Percentiles rank a stretch among this genome's conserved stretches.
Evolutionary conservation across 2,797 vertebrate genomes (phyloP).

Genomic region (Enteromius unitaeniatus): DNA sequence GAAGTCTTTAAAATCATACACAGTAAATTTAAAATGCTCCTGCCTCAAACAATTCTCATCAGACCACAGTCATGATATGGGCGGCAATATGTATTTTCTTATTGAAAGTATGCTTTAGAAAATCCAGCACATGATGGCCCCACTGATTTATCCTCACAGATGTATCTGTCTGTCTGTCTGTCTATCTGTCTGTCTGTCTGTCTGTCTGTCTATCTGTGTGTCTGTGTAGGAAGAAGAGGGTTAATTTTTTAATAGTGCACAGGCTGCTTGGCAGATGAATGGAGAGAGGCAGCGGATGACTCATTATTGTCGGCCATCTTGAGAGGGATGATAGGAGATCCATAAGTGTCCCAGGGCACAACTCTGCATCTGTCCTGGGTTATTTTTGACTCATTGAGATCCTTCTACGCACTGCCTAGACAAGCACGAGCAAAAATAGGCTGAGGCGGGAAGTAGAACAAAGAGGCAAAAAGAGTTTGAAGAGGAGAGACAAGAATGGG

Average conservation of each 20-base stretch:
- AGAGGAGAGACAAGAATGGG: constrained; percentile 6
- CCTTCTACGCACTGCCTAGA: constrained; percentile 42
- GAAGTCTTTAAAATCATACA: background rate
- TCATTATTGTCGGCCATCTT: constrained; percentile 68
- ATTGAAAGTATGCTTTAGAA: background rate
- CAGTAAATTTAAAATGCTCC: background rate
- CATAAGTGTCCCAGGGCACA: constrained; percentile 61
- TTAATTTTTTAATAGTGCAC: constrained; percentile 28
- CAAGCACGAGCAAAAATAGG: constrained; percentile 50
- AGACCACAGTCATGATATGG: background rate
- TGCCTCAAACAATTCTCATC: background rate
- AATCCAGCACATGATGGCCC: too few species aligned
- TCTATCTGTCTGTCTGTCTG: background rate
- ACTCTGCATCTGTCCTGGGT: constrained; percentile 55
- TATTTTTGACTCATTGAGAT: constrained; percentile 53
- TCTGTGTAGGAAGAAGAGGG: background rate
- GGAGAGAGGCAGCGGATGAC: constrained; percentile 62
- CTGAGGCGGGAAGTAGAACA: constrained; percentile 35
- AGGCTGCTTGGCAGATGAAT: constrained; percentile 55
- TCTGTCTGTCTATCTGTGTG: background rate
- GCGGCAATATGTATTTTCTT: background rate
- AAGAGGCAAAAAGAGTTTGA: constrained; percentile 30
- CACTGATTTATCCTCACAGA: too few species aligned
- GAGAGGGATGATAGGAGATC: constrained; percentile 66
- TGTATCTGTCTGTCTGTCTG: background rate